A percentile compares a stretch with the other conserved stretches of the same genome.
phyloP scores from a whole-genome alignment of 1,140 invertebrate species.

The Magallana gigas region DNA sequence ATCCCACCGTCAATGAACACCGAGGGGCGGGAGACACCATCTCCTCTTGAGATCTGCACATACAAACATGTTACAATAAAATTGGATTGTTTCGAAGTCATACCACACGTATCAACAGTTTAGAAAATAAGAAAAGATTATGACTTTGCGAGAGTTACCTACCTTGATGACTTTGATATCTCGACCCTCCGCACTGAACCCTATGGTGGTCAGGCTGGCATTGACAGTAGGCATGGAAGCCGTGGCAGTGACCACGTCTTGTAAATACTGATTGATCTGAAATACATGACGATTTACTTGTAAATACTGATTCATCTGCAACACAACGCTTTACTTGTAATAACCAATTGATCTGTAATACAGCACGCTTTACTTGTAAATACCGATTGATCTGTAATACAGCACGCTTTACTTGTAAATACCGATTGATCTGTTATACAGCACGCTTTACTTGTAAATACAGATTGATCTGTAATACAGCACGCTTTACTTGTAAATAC shows the following conservation, averaged over 20 bases:
- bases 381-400: neutral
- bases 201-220: conserved; percentile 2
- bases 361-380: neutral
- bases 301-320: neutral
- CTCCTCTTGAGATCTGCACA: too few relatives aligned
- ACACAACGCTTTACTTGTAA: neutral
- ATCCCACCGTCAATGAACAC: conserved; percentile 77
- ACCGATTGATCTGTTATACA: too few relatives aligned
- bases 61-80: too few relatives aligned
- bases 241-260: neutral
- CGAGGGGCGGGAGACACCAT: neutral
- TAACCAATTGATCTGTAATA: neutral
- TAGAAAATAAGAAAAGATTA: too few relatives aligned
- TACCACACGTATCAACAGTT: too few relatives aligned
- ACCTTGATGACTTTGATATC: conserved; percentile 52
- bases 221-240: neutral
- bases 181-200: conserved; percentile 28
- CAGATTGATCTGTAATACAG: too few relatives aligned
- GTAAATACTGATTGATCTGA: conserved; percentile 51
- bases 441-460: too few relatives aligned
- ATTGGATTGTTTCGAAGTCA: too few relatives aligned
- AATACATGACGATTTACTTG: neutral
- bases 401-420: too few relatives aligned
- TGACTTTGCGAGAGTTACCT: neutral
- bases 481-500: too few relatives aligned